Conservation (phyloP, 1,140 invertebrate genomes). For the Epicauta chinensis region DNA sequence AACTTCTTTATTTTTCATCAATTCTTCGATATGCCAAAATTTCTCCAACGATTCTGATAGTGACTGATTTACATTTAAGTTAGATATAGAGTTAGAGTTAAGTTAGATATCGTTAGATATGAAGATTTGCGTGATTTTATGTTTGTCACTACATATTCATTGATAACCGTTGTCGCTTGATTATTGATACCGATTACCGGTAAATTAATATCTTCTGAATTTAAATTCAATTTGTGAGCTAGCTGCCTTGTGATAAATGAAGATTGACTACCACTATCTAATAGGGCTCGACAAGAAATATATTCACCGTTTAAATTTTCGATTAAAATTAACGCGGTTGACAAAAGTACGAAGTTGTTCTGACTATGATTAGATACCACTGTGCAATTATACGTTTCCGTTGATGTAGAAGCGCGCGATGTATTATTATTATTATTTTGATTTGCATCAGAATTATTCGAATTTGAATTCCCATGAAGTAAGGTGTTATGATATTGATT, state of each 20-base stretch:
- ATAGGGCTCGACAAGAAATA: conserved; percentile 7
- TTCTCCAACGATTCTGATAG: no score
- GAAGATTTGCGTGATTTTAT: no score
- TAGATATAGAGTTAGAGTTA: neutral
- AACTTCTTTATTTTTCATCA: no score
- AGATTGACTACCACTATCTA: conserved; percentile 17
- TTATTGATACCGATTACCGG: conserved; percentile 5
- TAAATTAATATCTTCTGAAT: neutral
- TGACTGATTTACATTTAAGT: neutral
- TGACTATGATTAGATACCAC: no score
- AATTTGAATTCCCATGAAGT: conserved; percentile 8
- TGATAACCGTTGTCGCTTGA: no score
- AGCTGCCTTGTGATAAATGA: conserved; percentile 17
- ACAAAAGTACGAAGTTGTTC: conserved; percentile 16
- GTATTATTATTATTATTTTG: conserved; percentile 1
- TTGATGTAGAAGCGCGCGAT: neutral
- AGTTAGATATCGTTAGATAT: no score
- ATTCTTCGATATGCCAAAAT: neutral
- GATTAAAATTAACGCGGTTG: conserved; percentile 16
- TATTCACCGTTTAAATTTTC: conserved; percentile 1
- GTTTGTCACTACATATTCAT: no score
- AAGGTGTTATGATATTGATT: conserved; percentile 18
- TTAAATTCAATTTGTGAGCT: neutral
- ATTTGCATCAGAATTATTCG: neutral
- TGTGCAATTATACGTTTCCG: no score